phyloP scores from a whole-genome alignment of 2,888 invertebrate genomes.

The Isoperla grammatica region DNA sequence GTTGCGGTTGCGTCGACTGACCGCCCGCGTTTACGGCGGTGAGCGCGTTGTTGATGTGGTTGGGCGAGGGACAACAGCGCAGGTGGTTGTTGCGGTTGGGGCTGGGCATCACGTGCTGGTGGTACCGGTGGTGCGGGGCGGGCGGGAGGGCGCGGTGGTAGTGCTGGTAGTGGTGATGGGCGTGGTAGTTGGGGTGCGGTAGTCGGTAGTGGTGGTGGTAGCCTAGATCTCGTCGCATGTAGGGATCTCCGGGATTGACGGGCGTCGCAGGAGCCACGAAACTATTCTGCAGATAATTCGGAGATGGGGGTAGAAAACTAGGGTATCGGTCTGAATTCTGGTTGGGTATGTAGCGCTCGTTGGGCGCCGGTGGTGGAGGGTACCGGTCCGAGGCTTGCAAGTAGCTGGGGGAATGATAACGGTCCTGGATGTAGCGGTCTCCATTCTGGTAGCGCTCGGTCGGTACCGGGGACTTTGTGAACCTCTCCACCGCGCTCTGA shows the following conservation, averaged over 20 bases:
- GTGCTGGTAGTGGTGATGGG: conserved; percentile 25
- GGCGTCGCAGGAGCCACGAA: conserved; percentile 40
- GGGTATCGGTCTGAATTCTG: conserved; percentile 1
- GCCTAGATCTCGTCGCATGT: conserved; percentile 53
- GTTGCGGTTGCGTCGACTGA: background rate
- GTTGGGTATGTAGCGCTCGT: conserved; percentile 61
- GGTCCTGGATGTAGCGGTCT: conserved; percentile 33
- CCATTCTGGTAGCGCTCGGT: conserved; percentile 37
- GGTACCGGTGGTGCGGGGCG: conserved; percentile 26
- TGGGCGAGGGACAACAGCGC: conserved; percentile 25
- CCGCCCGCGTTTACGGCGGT: conserved; percentile 7
- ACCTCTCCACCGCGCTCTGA: conserved; percentile 41
- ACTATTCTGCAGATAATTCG: conserved; percentile 36
- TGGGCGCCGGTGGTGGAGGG: conserved; percentile 63
- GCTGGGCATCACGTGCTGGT: conserved; percentile 37
- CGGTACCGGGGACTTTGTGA: conserved; percentile 34
- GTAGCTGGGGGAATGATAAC: conserved; percentile 37
- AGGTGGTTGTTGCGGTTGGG: conserved; percentile 41
- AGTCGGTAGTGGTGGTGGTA: conserved; percentile 53
- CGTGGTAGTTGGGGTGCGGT: conserved; percentile 42
- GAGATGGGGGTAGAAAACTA: conserved; percentile 6
- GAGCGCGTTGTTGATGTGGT: conserved; percentile 20
- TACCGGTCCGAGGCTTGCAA: conserved; percentile 50
- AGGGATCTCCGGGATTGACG: conserved; percentile 48
- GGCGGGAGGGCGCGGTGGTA: conserved; percentile 29